Evolutionary conservation across 2,888 invertebrate species (phyloP).

Genomic region (Parnassius orleans): DNA sequence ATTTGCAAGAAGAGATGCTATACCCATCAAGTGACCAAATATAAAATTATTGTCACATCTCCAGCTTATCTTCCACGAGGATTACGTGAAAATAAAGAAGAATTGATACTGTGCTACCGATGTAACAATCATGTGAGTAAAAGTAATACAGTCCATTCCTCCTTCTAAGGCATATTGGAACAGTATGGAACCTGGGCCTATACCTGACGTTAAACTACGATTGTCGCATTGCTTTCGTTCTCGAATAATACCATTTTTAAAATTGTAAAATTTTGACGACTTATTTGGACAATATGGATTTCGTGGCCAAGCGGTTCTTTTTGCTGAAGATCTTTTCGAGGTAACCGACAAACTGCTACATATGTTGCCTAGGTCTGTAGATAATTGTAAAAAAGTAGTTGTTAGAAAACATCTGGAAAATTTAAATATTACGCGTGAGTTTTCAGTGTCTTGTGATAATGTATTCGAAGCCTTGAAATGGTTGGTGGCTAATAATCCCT

Average conservation of each 20-base stretch:
- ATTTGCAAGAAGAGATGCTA: neutral
- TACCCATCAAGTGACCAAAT: constrained; percentile 2
- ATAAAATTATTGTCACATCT: constrained; percentile 1
- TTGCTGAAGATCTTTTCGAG: too few relatives aligned
- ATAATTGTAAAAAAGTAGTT: too few relatives aligned
- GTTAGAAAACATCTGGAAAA: too few relatives aligned
- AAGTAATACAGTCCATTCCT: neutral
- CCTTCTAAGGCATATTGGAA: constrained; percentile 2
- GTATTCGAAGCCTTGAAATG: too few relatives aligned
- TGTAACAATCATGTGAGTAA: neutral
- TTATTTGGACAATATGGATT: neutral
- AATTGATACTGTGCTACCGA: neutral
- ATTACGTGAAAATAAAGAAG: neutral
- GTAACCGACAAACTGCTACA: too few relatives aligned
- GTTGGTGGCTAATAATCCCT: too few relatives aligned
- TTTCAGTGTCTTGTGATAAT: too few relatives aligned
- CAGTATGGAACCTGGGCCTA: neutral
- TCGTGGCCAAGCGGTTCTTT: neutral
- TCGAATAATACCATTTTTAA: neutral
- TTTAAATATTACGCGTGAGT: too few relatives aligned
- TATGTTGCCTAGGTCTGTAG: too few relatives aligned
- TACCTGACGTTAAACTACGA: neutral
- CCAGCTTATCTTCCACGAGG: constrained; percentile 2
- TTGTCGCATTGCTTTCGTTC: neutral
- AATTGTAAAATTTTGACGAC: neutral